A percentile compares a stretch with the other conserved stretches of the same genome.
Evolutionary conservation across 2,797 vertebrate genomes (phyloP).

Genomic region (Martes flavigula): DNA sequence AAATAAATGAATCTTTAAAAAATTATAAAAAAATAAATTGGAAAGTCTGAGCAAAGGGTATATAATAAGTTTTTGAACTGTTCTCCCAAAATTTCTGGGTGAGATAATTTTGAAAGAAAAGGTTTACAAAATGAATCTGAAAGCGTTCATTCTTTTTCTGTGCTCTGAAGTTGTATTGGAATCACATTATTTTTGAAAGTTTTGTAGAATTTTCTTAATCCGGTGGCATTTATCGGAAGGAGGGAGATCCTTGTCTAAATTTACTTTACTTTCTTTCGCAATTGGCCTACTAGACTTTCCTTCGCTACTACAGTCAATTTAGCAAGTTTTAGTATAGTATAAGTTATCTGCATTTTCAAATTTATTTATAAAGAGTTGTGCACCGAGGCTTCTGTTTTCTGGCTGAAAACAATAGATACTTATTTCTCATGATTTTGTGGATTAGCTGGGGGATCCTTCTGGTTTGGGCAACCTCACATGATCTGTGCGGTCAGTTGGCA

Average conservation of each 20-base stretch:
- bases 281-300: neutral
- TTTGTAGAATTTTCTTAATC: conserved; percentile 5
- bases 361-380: neutral
- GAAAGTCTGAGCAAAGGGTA: neutral
- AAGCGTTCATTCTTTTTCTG: neutral
- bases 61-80: neutral
- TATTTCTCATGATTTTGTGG: neutral
- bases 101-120: conserved; percentile 8
- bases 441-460: neutral
- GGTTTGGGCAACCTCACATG: neutral
- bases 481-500: neutral
- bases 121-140: neutral
- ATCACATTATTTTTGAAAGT: neutral
- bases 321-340: neutral
- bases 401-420: neutral
- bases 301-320: neutral
- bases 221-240: neutral
- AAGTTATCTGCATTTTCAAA: neutral
- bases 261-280: neutral
- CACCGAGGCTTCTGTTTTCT: neutral
- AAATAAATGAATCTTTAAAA: neutral
- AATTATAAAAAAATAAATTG: neutral
- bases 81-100: neutral
- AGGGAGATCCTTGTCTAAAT: neutral
- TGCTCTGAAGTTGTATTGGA: neutral